phyloP scores from a whole-genome alignment of 1,140 invertebrate genomes.

The Pinna nobilis region DNA sequence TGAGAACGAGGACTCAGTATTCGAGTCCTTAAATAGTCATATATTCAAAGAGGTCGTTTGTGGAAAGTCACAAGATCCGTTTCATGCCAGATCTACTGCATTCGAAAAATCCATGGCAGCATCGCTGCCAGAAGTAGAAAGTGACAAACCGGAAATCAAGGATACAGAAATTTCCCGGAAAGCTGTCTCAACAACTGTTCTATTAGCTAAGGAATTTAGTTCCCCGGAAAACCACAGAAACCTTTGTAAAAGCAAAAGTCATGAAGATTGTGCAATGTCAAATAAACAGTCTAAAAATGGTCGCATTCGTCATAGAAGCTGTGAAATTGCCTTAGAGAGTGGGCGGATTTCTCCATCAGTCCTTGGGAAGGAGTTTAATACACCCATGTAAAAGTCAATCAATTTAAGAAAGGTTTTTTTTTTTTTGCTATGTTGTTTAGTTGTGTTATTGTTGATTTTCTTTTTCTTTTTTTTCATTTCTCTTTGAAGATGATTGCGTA shows the following conservation, averaged over 20 bases:
- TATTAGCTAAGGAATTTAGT: constrained; percentile 29
- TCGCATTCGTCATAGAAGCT: constrained; percentile 54
- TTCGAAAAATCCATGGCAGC: constrained; percentile 38
- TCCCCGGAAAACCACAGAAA: constrained; percentile 34
- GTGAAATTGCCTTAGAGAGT: constrained; percentile 61
- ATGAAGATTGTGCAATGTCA: constrained; percentile 39
- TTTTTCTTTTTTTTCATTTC: too few species aligned
- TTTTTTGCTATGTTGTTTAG: too few species aligned
- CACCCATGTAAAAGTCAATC: neutral
- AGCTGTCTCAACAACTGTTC: constrained; percentile 24
- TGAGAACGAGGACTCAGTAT: constrained; percentile 4
- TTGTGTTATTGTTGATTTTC: too few species aligned
- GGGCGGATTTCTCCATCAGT: constrained; percentile 58
- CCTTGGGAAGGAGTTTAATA: neutral
- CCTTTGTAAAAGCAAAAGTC: constrained; percentile 46
- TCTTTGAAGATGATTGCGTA: too few species aligned
- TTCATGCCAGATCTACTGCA: constrained; percentile 20
- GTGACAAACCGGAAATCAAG: constrained; percentile 48
- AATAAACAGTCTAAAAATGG: constrained; percentile 14
- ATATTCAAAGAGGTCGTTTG: constrained; percentile 1
- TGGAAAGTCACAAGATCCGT: constrained; percentile 6
- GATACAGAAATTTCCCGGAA: constrained; percentile 18
- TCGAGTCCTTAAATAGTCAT: constrained; percentile 8
- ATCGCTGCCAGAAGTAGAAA: constrained; percentile 64
- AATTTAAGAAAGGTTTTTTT: too few species aligned